phyloP scores from a whole-genome alignment of 1,140 invertebrate species.

The Drosophila lacteicornis region DNA sequence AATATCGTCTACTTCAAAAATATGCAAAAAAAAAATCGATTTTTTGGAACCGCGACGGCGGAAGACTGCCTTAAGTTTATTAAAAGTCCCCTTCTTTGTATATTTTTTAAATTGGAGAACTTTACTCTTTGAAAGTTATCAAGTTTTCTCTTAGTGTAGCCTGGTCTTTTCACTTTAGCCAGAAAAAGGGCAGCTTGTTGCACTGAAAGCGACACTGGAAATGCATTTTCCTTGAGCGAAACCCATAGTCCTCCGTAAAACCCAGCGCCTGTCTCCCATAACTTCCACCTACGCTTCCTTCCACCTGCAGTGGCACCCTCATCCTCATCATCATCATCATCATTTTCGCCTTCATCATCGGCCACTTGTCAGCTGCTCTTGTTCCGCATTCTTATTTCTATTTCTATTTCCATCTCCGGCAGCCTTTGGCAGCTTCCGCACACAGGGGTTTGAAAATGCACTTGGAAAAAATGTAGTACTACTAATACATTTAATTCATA shows the following conservation, averaged over 20 bases:
- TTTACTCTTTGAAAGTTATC: no score
- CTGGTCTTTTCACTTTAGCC: background rate
- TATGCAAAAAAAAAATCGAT: no score
- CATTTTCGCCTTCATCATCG: conserved; percentile 37
- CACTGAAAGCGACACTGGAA: conserved; percentile 23
- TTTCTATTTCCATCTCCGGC: conserved; percentile 34
- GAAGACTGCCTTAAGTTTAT: no score
- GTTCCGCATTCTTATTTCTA: conserved; percentile 40
- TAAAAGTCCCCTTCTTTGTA: no score
- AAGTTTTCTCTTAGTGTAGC: background rate
- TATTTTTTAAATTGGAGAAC: no score
- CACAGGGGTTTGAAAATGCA: conserved; percentile 2
- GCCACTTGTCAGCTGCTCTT: conserved; percentile 40
- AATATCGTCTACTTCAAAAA: no score
- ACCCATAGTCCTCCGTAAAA: background rate
- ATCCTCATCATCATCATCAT: background rate
- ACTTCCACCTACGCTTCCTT: background rate
- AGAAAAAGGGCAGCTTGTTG: conserved; percentile 16
- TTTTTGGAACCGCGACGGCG: no score
- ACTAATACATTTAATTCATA: no score
- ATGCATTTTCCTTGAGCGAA: conserved; percentile 36
- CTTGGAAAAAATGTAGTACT: background rate
- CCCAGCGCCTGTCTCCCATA: background rate
- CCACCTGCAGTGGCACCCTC: conserved; percentile 5
- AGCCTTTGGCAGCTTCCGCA: conserved; percentile 25